phyloP scores from a whole-genome alignment of 2,888 invertebrate genomes.

The Pandemis cinnamomeana region DNA sequence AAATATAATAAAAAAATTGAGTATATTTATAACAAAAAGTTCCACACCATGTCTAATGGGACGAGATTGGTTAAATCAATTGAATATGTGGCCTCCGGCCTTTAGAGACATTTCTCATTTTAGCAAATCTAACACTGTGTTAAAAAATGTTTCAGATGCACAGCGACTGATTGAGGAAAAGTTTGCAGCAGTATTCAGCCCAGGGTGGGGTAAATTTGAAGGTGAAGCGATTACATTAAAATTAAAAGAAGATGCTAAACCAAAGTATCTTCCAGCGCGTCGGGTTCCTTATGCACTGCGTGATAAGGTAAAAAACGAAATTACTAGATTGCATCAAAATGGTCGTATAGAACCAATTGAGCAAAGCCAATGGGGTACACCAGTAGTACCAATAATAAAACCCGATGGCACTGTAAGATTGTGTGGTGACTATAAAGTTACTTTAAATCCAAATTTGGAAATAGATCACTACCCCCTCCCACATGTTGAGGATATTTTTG shows the following conservation, averaged over 20 bases:
- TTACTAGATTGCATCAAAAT: not conserved
- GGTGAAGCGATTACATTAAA: not conserved
- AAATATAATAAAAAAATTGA: not conserved
- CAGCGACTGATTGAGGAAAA: constrained; percentile 13
- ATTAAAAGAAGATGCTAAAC: not conserved
- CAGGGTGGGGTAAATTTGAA: constrained; percentile 24
- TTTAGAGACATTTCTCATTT: not conserved
- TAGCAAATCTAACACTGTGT: not conserved
- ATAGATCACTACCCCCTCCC: constrained; percentile 34
- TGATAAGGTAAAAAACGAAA: constrained; percentile 24
- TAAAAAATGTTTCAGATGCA: constrained; percentile 28
- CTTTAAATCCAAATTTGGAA: constrained; percentile 33
- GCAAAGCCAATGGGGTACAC: constrained; percentile 30
- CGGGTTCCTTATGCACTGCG: constrained; percentile 23
- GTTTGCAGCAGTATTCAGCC: constrained; percentile 22
- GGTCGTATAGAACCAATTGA: constrained; percentile 1
- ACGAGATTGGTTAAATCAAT: not conserved
- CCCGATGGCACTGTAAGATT: constrained; percentile 31
- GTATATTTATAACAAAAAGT: not conserved
- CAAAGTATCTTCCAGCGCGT: not conserved
- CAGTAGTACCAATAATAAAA: constrained; percentile 36
- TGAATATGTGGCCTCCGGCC: not conserved
- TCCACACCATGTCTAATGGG: not conserved
- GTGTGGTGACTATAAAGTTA: constrained; percentile 39
- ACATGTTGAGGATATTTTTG: constrained; percentile 33